Percentiles rank a stretch among this genome's conserved stretches.
These are phyloP conservation scores for Hystrix cristata DNA, from an alignment of 2,113 vertebrate genomes.

Conservation along the genomic window DNA sequence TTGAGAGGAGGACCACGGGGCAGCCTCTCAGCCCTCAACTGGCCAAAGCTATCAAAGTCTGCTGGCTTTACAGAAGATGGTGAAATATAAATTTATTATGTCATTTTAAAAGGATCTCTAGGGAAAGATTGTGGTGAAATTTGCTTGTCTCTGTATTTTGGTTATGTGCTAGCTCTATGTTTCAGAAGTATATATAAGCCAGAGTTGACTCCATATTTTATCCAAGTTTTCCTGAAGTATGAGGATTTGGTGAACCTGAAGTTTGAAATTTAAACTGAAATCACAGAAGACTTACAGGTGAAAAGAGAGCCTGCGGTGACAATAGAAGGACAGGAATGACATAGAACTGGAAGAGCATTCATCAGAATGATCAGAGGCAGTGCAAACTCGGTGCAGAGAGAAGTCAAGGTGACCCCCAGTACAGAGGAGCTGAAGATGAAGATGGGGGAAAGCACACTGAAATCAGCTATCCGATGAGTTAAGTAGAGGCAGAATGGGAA, in stretches of 20 bases:
- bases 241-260: not conserved
- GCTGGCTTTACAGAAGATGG: not conserved
- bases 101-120: not conserved
- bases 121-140: not conserved
- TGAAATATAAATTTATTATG: not conserved
- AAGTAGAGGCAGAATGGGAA: not conserved
- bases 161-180: not conserved
- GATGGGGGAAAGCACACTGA: not conserved
- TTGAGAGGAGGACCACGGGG: not conserved
- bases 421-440: not conserved
- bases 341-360: not conserved
- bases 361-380: not conserved
- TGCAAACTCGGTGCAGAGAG: not conserved
- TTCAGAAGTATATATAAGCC: not conserved
- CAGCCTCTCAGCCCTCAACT: not conserved
- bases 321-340: not conserved
- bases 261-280: not conserved
- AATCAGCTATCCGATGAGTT: not conserved
- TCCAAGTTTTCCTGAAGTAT: not conserved
- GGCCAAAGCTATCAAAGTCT: not conserved
- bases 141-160: not conserved
- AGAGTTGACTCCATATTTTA: not conserved
- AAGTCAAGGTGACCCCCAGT: not conserved
- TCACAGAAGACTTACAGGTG: not conserved
- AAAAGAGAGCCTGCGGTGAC: not conserved